Percentiles rank a stretch among this genome's conserved stretches.
Conservation (phyloP, 2,113 vertebrate genomes). For the Axis porcinus region DNA sequence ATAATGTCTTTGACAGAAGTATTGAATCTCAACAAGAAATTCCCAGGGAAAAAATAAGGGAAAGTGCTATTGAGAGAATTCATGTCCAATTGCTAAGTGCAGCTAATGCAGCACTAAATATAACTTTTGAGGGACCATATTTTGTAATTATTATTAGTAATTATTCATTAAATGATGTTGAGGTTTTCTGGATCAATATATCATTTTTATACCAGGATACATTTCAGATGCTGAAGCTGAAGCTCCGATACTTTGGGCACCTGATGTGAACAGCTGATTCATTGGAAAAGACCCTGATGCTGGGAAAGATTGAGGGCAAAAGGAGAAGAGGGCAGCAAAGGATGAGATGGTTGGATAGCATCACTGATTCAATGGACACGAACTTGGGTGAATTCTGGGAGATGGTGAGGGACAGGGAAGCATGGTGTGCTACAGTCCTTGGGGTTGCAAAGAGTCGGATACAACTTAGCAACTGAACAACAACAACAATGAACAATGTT, state of each 20-base stretch:
- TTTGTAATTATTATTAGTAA: background rate
- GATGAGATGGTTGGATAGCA: background rate
- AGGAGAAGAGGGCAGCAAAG: background rate
- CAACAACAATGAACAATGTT: background rate
- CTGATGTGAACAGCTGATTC: background rate
- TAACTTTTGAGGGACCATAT: background rate
- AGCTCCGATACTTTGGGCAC: background rate
- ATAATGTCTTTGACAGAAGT: background rate
- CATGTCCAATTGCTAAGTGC: background rate
- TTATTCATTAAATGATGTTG: background rate
- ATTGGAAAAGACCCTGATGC: background rate
- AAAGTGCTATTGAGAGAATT: background rate
- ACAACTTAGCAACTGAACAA: background rate
- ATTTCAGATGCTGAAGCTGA: background rate
- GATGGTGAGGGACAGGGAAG: background rate
- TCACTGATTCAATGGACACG: background rate
- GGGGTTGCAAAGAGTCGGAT: background rate
- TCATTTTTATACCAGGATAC: background rate
- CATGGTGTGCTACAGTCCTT: background rate
- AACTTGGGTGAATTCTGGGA: background rate
- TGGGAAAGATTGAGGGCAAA: background rate
- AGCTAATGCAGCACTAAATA: background rate
- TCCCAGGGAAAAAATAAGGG: background rate
- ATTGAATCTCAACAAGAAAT: background rate
- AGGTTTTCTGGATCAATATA: background rate